phyloP scores from a whole-genome alignment of 2,888 invertebrate genomes.

The Rhogogaster chlorosoma region DNA sequence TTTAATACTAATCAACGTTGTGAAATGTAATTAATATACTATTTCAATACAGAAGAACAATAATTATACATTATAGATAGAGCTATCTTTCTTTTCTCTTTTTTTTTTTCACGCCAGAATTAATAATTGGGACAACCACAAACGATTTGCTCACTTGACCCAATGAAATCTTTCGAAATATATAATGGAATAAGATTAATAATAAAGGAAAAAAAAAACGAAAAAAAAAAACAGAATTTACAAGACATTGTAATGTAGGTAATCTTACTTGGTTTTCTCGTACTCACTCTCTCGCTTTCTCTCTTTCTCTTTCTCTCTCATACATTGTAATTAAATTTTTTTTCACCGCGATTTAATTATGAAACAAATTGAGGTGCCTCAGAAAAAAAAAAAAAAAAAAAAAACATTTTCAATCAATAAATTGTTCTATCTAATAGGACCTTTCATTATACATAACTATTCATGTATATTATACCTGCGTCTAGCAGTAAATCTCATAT shows the following conservation, averaged over 20 bases:
- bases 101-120: background rate
- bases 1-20: background rate
- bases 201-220: background rate
- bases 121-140: constrained; percentile 1
- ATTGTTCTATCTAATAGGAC: constrained; percentile 49
- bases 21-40: background rate
- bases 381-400: background rate
- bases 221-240: background rate
- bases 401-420: background rate
- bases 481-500: constrained; percentile 45
- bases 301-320: background rate
- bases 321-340: background rate
- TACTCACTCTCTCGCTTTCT: background rate
- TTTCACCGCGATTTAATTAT: background rate
- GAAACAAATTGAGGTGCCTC: background rate
- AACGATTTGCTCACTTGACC: constrained; percentile 4
- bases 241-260: background rate
- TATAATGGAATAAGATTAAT: background rate
- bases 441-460: constrained; percentile 14
- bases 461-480: constrained; percentile 36
- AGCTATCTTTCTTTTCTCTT: background rate
- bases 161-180: background rate
- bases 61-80: background rate
- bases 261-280: background rate
- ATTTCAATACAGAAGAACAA: background rate